Conservation (phyloP, 2,888 invertebrate genomes). For the Melolontha melolontha region DNA sequence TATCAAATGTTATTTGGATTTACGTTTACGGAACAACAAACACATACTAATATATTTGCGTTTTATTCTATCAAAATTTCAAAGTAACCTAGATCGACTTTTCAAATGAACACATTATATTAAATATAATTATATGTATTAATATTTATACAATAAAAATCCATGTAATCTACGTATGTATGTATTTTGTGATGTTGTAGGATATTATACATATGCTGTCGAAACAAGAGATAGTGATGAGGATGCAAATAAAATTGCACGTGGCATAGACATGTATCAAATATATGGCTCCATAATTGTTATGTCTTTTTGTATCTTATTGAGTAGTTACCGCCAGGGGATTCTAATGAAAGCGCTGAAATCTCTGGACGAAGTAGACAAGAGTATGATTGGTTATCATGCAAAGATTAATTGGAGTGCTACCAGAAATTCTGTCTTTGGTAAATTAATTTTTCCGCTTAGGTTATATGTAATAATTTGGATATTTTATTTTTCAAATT, state of each 20-base stretch:
- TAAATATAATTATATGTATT: no score
- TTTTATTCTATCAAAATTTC: no score
- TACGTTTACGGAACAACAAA: no score
- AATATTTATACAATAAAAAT: no score
- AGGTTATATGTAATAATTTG: neutral
- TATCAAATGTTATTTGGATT: no score
- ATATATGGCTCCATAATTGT: slow-evolving; percentile 44
- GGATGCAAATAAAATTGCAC: slow-evolving; percentile 41
- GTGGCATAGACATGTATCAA: slow-evolving; percentile 46
- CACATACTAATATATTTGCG: no score
- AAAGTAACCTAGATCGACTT: no score
- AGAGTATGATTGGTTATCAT: slow-evolving; percentile 6
- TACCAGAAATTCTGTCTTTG: slow-evolving; percentile 36
- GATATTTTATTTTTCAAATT: no score
- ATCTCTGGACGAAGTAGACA: slow-evolving; percentile 41
- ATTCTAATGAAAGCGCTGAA: slow-evolving; percentile 38
- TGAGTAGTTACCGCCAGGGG: slow-evolving; percentile 42
- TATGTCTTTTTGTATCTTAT: slow-evolving; percentile 36
- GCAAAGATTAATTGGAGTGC: slow-evolving; percentile 40
- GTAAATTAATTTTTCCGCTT: slow-evolving; percentile 14
- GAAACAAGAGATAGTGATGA: slow-evolving; percentile 11
- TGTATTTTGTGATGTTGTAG: slow-evolving; percentile 25
- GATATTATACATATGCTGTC: slow-evolving; percentile 43
- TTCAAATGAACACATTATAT: no score
- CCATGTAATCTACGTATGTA: no score